These are phyloP conservation scores for Anser brachyrhynchus DNA, from an alignment of 2,113 vertebrate species.

Conservation along the genomic window DNA sequence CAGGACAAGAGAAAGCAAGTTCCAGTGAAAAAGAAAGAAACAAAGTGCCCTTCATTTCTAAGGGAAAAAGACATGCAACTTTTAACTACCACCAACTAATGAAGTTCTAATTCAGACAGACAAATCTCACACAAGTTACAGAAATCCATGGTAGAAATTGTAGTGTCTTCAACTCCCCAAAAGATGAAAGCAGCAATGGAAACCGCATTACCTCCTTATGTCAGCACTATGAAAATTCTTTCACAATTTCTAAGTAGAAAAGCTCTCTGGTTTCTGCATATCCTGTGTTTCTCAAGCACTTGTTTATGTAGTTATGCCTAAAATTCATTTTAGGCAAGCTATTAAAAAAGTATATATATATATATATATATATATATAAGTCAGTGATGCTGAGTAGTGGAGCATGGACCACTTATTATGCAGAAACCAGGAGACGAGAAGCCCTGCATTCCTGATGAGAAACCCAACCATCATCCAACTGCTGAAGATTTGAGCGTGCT, in stretches of 20 bases:
- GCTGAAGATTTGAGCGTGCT: neutral
- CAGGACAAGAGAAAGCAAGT: neutral
- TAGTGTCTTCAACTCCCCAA: neutral
- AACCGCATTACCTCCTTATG: neutral
- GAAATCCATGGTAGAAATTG: neutral
- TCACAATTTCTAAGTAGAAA: neutral
- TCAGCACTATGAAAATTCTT: neutral
- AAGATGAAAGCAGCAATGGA: neutral
- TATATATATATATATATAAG: neutral
- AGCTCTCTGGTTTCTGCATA: neutral
- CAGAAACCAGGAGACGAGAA: neutral
- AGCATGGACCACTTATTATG: neutral
- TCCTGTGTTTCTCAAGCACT: neutral
- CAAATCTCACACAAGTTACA: neutral
- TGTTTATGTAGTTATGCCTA: neutral
- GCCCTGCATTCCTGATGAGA: neutral
- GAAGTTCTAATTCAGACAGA: neutral
- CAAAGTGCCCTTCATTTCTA: neutral
- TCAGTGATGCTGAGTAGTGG: neutral
- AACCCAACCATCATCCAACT: neutral
- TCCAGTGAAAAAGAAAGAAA: neutral
- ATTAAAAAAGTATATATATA: neutral
- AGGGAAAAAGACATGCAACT: accelerated
- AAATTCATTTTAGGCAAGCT: neutral
- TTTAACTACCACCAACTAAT: neutral